Base-by-base conservation (phyloP, 2,888 invertebrate species). In the Troglohyphantes excavatus region DNA sequence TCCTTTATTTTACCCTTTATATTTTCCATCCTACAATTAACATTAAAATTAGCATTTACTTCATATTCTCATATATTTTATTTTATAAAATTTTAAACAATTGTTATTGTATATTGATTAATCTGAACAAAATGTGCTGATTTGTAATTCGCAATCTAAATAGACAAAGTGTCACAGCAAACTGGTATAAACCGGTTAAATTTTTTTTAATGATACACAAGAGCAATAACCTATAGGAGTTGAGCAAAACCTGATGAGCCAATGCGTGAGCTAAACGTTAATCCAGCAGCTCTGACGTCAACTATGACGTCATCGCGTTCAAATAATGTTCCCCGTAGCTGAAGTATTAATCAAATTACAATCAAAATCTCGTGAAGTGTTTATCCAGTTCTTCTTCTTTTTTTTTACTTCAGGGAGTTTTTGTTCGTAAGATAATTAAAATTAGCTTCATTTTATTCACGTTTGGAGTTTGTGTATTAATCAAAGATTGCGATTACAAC, bases 311-410 rank as follows among this genome's bases (percentile, higher is more conserved):
- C 75, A 75, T 59, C 13, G 11, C 2, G 11, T 46, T 23, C 29
- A 27, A 75, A 61, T 53, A 75, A n/a, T n/a, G 9, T 75, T 29
- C 19, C 53, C n/a, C 33, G n/a, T 59, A 21, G 29, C 9, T 75
- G 59, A 75, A 61, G 33, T 75, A 59, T 27, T 75, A 75, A 75
- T 75, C 29, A 29, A 61, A 61, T 53, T 21, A 59, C 27, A 59
- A 75, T 75, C 59, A 75, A 75, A 75, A 75, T 7, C 33, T 68
- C 33, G 53, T 53, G n/a, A 53, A 53, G 53, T 53, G 53, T 17
- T 53, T 53, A 17, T n/a, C 27, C 1, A 23, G 17, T 23, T 65
- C 7, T 65, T 65, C 5, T 65, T 23, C 26, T 23, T 26, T 19
- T 0, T 7, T 61, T n/a, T 61, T 0, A 2, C 17, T 3, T 19